Conservation (phyloP, 2,113 vertebrate species). For the Solea senegalensis region DNA sequence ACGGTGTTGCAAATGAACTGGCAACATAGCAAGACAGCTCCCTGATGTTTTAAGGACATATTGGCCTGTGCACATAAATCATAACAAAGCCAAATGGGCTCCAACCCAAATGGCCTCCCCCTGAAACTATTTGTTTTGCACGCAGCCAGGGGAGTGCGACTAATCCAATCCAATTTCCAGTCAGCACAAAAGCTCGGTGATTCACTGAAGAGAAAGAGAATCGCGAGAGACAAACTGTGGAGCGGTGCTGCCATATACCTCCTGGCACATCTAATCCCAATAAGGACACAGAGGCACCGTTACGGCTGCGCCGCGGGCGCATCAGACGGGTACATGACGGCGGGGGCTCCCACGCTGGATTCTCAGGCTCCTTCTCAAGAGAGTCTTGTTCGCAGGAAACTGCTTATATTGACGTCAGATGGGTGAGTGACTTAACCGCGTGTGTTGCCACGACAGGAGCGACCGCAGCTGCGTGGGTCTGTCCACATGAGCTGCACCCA, state of each 20-base stretch:
- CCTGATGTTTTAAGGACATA: slow-evolving; percentile 4
- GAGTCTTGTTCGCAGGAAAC: slow-evolving; percentile 25
- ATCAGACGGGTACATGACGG: slow-evolving; percentile 28
- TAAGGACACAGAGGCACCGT: slow-evolving; percentile 34
- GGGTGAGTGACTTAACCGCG: slow-evolving; percentile 48
- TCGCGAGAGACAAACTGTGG: slow-evolving; percentile 31
- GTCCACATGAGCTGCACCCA: slow-evolving; percentile 8
- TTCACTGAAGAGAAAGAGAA: slow-evolving; percentile 40
- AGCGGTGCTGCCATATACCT: slow-evolving; percentile 13
- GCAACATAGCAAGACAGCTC: slow-evolving; percentile 1
- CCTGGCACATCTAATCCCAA: slow-evolving; percentile 52
- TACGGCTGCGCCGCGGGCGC: slow-evolving; percentile 35
- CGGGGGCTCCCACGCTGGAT: slow-evolving; percentile 3
- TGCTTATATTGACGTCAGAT: slow-evolving; percentile 56
- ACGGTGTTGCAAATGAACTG: slow-evolving; percentile 29
- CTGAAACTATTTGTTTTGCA: slow-evolving; percentile 51
- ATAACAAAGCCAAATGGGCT: slow-evolving; percentile 26
- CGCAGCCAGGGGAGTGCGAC: slow-evolving; percentile 18
- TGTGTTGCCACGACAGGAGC: slow-evolving; percentile 22
- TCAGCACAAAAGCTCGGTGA: slow-evolving; percentile 24
- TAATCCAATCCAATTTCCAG: slow-evolving; percentile 54
- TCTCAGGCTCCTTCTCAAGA: slow-evolving; percentile 11
- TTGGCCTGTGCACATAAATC: slow-evolving; percentile 11
- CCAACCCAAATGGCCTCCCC: slow-evolving; percentile 25
- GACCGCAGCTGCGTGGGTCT: slow-evolving; percentile 22